These are phyloP conservation scores for Pegoplata infirma DNA, from an alignment of 2,888 invertebrate species.

Conservation along the genomic window DNA sequence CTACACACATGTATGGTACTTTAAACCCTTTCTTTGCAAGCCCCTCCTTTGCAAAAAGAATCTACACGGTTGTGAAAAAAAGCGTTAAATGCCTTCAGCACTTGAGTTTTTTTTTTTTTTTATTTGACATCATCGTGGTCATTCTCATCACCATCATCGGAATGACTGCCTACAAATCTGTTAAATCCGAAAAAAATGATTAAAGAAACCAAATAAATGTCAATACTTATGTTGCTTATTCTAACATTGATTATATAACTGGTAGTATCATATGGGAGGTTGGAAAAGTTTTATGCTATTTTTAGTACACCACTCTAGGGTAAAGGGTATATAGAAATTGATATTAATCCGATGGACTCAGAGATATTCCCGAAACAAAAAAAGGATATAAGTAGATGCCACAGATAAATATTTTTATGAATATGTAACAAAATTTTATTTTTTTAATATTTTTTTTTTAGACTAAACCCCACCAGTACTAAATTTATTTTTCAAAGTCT, in stretches of 20 bases:
- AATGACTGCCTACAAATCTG: not conserved
- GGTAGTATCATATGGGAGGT: not conserved
- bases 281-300: slow-evolving; percentile 9
- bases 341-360: too few relatives aligned
- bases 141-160: not conserved
- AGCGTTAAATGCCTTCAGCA: slow-evolving; percentile 23
- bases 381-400: too few relatives aligned
- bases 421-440: too few relatives aligned
- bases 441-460: too few relatives aligned
- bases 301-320: too few relatives aligned
- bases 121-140: not conserved
- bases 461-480: too few relatives aligned
- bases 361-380: too few relatives aligned
- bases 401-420: too few relatives aligned
- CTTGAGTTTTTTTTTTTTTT: slow-evolving; percentile 35
- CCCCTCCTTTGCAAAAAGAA: not conserved
- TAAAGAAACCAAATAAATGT: slow-evolving; percentile 29
- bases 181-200: not conserved
- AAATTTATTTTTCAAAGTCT: too few relatives aligned
- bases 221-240: slow-evolving; percentile 15
- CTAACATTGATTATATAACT: not conserved
- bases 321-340: too few relatives aligned
- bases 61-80: too few relatives aligned
- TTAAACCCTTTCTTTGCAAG: not conserved
- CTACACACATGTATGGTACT: slow-evolving; percentile 16